Evolutionary conservation across 2,888 invertebrate genomes (phyloP).

Genomic region (Physocephala rufipes): DNA sequence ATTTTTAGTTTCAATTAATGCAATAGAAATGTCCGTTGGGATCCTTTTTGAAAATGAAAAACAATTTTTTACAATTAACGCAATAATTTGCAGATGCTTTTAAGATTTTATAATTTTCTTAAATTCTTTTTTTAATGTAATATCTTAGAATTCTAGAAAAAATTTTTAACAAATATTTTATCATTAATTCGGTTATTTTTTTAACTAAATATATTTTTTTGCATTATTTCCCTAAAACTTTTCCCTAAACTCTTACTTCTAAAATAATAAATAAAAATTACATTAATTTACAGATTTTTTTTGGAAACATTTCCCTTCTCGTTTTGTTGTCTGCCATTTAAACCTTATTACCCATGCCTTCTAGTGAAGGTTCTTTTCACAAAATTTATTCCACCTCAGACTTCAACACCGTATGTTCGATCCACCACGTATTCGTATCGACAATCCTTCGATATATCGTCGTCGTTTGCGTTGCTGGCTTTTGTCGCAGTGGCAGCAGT

Average conservation of each 20-base stretch:
- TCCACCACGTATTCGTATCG: conserved; percentile 86
- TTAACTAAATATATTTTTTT: background rate
- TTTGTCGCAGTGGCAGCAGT: conserved; percentile 34
- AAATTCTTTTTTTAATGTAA: too few relatives aligned
- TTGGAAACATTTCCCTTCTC: conserved; percentile 33
- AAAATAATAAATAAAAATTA: conserved; percentile 58
- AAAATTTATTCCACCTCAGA: conserved; percentile 68
- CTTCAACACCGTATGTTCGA: conserved; percentile 85
- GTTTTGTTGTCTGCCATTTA: background rate
- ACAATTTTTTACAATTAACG: too few relatives aligned
- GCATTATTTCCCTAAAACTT: conserved; percentile 4
- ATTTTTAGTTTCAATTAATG: background rate
- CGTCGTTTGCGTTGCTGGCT: conserved; percentile 23
- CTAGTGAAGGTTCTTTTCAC: too few relatives aligned
- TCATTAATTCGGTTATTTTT: background rate
- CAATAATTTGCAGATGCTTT: too few relatives aligned
- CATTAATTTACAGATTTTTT: conserved; percentile 51
- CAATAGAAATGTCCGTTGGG: background rate
- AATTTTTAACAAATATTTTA: too few relatives aligned
- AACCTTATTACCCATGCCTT: background rate
- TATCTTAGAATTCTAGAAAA: too few relatives aligned
- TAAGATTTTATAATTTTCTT: too few relatives aligned
- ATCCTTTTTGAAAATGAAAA: too few relatives aligned
- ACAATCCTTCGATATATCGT: conserved; percentile 11
- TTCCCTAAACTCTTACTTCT: conserved; percentile 22